These are phyloP conservation scores for Australoheros scitulus DNA, from an alignment of 2,113 vertebrate genomes.

Conservation along the genomic window DNA sequence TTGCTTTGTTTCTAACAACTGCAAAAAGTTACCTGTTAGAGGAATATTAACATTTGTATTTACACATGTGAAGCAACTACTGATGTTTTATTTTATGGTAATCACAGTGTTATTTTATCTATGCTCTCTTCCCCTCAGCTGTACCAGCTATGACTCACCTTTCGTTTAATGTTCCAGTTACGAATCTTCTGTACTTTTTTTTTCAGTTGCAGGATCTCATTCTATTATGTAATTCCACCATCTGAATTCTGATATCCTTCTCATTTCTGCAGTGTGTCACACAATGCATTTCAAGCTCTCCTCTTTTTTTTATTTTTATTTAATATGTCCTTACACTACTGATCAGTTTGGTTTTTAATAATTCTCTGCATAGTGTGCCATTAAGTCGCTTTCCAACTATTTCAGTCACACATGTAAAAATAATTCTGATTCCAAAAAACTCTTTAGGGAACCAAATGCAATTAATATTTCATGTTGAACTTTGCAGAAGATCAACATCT, in stretches of 20 bases:
- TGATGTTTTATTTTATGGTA: background rate
- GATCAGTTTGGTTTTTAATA: slow-evolving; percentile 8
- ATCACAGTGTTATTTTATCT: background rate
- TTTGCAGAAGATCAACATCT: slow-evolving; percentile 57
- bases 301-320: background rate
- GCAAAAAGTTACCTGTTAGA: background rate
- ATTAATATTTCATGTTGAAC: slow-evolving; percentile 56
- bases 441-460: slow-evolving; percentile 27
- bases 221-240: background rate
- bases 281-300: background rate
- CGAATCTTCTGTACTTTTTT: background rate
- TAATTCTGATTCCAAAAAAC: slow-evolving; percentile 1
- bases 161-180: background rate
- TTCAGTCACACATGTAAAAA: slow-evolving; percentile 24
- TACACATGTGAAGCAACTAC: background rate
- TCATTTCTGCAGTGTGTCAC: background rate
- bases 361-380: background rate
- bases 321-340: background rate
- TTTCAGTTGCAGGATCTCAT: background rate
- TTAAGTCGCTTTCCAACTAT: background rate
- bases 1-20: background rate
- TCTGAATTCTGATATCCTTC: background rate
- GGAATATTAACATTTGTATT: background rate
- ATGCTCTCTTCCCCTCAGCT: background rate
- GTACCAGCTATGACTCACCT: background rate